Evolutionary conservation across 2,888 invertebrate genomes (phyloP).

Genomic region (Lasius fuliginosus): DNA sequence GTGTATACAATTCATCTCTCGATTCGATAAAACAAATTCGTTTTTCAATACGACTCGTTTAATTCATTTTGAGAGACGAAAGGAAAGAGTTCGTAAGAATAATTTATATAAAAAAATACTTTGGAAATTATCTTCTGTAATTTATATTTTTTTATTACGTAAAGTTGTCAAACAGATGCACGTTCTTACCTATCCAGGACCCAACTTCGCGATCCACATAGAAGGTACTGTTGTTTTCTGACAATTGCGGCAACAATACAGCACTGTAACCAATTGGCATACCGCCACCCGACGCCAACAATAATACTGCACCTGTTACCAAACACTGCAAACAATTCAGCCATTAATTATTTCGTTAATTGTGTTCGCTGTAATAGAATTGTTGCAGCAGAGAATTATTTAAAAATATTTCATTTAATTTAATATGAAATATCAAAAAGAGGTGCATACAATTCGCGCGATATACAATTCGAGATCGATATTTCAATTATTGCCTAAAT

Average conservation of each 20-base stretch:
- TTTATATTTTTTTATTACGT: background rate
- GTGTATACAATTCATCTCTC: background rate
- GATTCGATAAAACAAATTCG: background rate
- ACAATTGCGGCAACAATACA: constrained; percentile 91
- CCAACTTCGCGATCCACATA: constrained; percentile 91
- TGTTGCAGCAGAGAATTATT: too few species aligned
- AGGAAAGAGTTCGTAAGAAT: background rate
- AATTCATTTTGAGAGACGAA: background rate
- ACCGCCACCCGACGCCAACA: constrained; percentile 91
- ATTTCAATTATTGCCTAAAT: background rate
- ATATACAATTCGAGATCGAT: background rate
- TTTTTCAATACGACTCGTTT: background rate
- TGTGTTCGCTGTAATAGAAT: background rate
- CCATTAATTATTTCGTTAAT: constrained; percentile 12
- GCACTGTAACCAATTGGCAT: constrained; percentile 94
- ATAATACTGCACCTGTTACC: constrained; percentile 90
- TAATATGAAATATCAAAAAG: background rate
- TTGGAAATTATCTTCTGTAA: background rate
- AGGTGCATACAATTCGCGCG: background rate
- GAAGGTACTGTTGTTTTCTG: constrained; percentile 88
- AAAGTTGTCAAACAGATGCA: background rate
- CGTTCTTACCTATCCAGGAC: constrained; percentile 91
- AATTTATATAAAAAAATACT: background rate
- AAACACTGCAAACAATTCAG: constrained; percentile 88
- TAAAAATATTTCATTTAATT: background rate